Percentiles rank a stretch among this genome's conserved stretches.
Conservation (phyloP, 2,113 vertebrate species). For the Alligator mississippiensis region DNA sequence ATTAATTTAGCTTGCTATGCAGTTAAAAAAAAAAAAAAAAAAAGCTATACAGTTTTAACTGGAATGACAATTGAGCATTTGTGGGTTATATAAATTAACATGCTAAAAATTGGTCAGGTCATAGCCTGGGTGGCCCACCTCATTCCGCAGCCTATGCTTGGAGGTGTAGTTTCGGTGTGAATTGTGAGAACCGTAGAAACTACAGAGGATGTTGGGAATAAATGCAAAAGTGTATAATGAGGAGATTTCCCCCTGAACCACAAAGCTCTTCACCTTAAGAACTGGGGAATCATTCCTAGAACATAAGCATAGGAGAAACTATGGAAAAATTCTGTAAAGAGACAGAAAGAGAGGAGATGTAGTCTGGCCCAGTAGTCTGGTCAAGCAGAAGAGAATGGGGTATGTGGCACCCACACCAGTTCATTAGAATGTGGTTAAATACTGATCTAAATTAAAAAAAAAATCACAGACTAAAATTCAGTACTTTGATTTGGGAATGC, state of each 20-base stretch:
- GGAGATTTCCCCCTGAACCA: not conserved
- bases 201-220: not conserved
- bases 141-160: no score
- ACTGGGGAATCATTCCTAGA: not conserved
- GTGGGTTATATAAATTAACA: no score
- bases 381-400: not conserved
- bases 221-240: not conserved
- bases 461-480: not conserved
- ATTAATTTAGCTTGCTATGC: no score
- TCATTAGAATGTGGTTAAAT: not conserved
- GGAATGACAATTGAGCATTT: no score
- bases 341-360: not conserved
- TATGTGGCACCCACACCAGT: not conserved
- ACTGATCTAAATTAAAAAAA: not conserved
- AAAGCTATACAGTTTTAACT: no score
- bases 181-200: no score
- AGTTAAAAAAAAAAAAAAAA: no score
- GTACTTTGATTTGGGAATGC: not conserved
- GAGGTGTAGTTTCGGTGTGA: no score
- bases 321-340: rapidly evolving
- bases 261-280: not conserved
- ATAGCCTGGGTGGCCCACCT: no score
- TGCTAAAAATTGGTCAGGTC: no score
- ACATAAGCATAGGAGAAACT: not conserved
- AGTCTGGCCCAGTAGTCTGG: not conserved